phyloP scores from a whole-genome alignment of 2,113 vertebrate species.

The Herpailurus yagouaroundi region DNA sequence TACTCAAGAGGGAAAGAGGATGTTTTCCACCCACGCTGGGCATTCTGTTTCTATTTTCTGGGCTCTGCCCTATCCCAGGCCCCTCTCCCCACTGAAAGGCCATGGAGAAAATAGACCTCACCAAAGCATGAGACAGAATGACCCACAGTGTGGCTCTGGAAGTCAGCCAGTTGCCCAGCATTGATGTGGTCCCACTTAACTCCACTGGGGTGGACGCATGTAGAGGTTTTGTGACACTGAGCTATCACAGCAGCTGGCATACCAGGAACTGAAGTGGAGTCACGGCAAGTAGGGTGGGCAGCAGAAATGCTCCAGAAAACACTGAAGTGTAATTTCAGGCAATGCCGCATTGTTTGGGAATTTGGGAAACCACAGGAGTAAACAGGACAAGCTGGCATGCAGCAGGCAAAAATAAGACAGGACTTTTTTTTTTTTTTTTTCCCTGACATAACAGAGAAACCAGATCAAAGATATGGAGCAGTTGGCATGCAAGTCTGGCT shows the following conservation, averaged over 20 bases:
- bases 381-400: slow-evolving; percentile 74
- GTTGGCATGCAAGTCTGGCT: not conserved
- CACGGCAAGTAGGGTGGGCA: slow-evolving; percentile 57
- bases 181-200: slow-evolving; percentile 66
- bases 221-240: slow-evolving; percentile 59
- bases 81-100: slow-evolving; percentile 45
- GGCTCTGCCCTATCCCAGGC: slow-evolving; percentile 17
- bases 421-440: slow-evolving; percentile 3
- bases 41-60: slow-evolving; percentile 68
- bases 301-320: slow-evolving; percentile 65
- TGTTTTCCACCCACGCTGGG: slow-evolving; percentile 3
- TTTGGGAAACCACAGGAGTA: slow-evolving; percentile 73
- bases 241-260: slow-evolving; percentile 42
- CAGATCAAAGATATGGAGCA: slow-evolving; percentile 63
- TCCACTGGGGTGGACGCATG: slow-evolving; percentile 58
- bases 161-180: slow-evolving; percentile 68
- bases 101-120: slow-evolving; percentile 56
- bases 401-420: slow-evolving; percentile 54
- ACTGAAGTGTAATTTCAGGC: slow-evolving; percentile 67
- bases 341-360: slow-evolving; percentile 70
- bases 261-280: slow-evolving; percentile 12
- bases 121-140: slow-evolving; percentile 67
- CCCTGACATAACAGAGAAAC: slow-evolving; percentile 38
- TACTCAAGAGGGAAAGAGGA: slow-evolving; percentile 3
- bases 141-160: slow-evolving; percentile 67